Evolutionary conservation across 1,140 invertebrate genomes (phyloP), one percentile per base, ranked within the genome.

Genomic region (Nebria ingens): DNA sequence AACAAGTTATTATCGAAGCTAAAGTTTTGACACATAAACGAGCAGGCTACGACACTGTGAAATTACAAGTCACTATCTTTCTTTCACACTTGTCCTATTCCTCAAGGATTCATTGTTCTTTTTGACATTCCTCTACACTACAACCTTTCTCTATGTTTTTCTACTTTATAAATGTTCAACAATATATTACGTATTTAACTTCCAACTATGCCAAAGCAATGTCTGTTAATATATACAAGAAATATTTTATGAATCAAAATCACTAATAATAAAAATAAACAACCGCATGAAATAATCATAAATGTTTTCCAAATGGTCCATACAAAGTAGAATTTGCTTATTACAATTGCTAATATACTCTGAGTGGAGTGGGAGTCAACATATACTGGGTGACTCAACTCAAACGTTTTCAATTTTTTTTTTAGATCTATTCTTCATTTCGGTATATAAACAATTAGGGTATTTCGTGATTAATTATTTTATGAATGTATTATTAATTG

Each of bases 231-330:
- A 45, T 45, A 45, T 45, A 17, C 40, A 17, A 9, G 40, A 56
- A 50, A 55, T 58, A 58, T 49, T 56, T 59, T 59, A 59, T 59
- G 58, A 59, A 59, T 59, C 58, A 59, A 59, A 59, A 59, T 59
- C 58, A 56, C 55, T 60, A 60, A 58, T 61, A 58, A 56, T 42
- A 54, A 51, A 56, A n/a, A n/a, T n/a, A n/a, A n/a, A n/a, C n/a
- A 61, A 54, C 50, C 38, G 59, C 57, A 62, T 62, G 61, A 62
- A 62, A 61, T 62, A 61, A 62, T 61, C 57, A 61, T 61, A 62
- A 62, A 61, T 61, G 61, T 58, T 61, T 59, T 59, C 45, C 34
- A 60, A 62, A 56, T 53, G 40, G 58, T 50, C 50, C 60, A 49
- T 34, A 53, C 21, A 51, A 25, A 57, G 54, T 49, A 58, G 15